Evolutionary conservation across 2,113 vertebrate species (phyloP), one percentile per base, ranked within the genome.

Genomic region (Dolichotis patagonum): DNA sequence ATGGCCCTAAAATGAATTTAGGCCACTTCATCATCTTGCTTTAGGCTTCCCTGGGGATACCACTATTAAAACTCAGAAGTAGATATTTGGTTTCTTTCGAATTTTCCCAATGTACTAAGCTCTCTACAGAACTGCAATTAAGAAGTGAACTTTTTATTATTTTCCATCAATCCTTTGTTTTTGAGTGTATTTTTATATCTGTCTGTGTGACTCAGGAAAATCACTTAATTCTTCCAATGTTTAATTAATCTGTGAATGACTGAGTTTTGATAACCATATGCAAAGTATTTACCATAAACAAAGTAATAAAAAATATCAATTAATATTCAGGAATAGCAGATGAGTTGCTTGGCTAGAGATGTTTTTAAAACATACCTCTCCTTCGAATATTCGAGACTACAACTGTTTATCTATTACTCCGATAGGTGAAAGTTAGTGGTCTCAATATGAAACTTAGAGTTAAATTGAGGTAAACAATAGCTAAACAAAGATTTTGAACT

Each of bases 241-340:
- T 85, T 94, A 60, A 75, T 77, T 38, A 96, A 71, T 88, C 60
- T 93, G 35, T 89, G 82, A 82, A 46, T 30, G 52, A 26, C 69
- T 63, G 26, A 49, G 26, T 56, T 88, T 30, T 89, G 84, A 92
- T 8, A n/a, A 65, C 38, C 52, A 8, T 49, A 46, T 80, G 41
- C 5, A 91, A 94, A 85, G 28, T 54, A 46, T 20, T 77, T 52
- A 82, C 30, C 13, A 46, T 52, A 52, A 13, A 41, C 26, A 60
- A 92, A 73, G 46, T 30, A 26, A 75, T 89, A 52, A 17, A 89
- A 89, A 49, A 52, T 65, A 1, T 32, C 46, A 65, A 52, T 46
- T 84, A 24, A 30, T 84, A 38, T 35, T 73, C 10, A 56, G 67
- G 7, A 65, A 28, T 6, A 81, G 9, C 73, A 56, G 60, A 92